phyloP scores from a whole-genome alignment of 2,113 vertebrate genomes.

The Pygoscelis adeliae region DNA sequence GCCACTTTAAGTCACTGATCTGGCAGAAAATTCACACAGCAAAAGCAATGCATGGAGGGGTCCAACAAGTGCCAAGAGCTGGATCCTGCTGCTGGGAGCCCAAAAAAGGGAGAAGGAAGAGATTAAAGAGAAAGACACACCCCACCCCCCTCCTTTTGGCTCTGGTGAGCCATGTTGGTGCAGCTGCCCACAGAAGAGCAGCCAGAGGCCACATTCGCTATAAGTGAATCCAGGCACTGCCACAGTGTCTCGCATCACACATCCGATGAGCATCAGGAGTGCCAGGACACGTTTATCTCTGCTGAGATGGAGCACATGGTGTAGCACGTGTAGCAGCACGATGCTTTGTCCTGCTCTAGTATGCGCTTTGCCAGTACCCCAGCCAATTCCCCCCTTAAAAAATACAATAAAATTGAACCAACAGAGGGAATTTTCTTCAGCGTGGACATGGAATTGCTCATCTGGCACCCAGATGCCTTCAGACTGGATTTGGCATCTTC shows the following conservation, averaged over 20 bases:
- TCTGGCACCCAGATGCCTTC: neutral
- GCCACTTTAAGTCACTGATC: accelerated
- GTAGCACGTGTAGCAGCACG: neutral
- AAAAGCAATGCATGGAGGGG: neutral
- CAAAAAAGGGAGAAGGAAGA: neutral
- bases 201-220: accelerated
- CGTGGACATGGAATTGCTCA: neutral
- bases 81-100: neutral
- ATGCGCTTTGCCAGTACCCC: neutral
- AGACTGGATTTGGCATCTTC: neutral
- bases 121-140: neutral
- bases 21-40: neutral
- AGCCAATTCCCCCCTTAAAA: neutral
- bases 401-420: accelerated
- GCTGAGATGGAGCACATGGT: neutral
- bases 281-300: neutral
- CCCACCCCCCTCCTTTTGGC: neutral
- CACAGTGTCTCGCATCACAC: neutral
- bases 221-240: accelerated
- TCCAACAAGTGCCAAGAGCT: neutral
- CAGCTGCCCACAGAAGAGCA: neutral
- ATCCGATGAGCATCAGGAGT: neutral
- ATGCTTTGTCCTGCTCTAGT: neutral
- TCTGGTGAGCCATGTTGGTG: neutral
- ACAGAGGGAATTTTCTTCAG: neutral